A percentile compares a stretch with the other conserved stretches of the same genome.
These are phyloP conservation scores for Onthophagus sagittarius DNA, from an alignment of 2,888 invertebrate species.

Conservation along the genomic window DNA sequence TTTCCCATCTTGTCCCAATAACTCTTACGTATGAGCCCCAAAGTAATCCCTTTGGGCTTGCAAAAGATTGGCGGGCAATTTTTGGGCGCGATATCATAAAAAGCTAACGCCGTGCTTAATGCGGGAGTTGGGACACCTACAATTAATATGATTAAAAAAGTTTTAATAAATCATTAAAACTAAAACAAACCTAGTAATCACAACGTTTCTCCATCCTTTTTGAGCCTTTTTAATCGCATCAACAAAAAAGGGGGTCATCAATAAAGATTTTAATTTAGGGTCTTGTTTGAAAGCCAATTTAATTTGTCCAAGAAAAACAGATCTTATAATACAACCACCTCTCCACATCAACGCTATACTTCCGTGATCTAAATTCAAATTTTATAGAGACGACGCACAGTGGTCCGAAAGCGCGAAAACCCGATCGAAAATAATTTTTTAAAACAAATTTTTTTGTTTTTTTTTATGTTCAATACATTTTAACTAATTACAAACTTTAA, in stretches of 20 bases:
- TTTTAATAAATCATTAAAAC: not conserved
- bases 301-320: conserved; percentile 84
- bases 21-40: conserved; percentile 97
- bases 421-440: too few species aligned
- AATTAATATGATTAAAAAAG: conserved; percentile 35
- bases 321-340: conserved; percentile 97
- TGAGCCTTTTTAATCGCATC: conserved; percentile 78
- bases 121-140: conserved; percentile 94
- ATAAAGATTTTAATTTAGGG: conserved; percentile 77
- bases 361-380: conserved; percentile 96
- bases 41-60: conserved; percentile 98
- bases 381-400: conserved; percentile 85
- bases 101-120: conserved; percentile 88
- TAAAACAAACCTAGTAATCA: conserved; percentile 56
- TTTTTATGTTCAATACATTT: too few species aligned
- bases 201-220: conserved; percentile 80
- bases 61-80: conserved; percentile 90
- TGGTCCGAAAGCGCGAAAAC: too few species aligned
- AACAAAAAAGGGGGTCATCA: conserved; percentile 91
- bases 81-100: conserved; percentile 90
- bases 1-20: conserved; percentile 77
- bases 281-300: conserved; percentile 91
- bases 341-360: conserved; percentile 99
- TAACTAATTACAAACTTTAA: too few species aligned
- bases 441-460: too few species aligned